Base-by-base conservation (phyloP, 92 coral and sea anemone species). In the Umimayanthus chanpuru region DNA sequence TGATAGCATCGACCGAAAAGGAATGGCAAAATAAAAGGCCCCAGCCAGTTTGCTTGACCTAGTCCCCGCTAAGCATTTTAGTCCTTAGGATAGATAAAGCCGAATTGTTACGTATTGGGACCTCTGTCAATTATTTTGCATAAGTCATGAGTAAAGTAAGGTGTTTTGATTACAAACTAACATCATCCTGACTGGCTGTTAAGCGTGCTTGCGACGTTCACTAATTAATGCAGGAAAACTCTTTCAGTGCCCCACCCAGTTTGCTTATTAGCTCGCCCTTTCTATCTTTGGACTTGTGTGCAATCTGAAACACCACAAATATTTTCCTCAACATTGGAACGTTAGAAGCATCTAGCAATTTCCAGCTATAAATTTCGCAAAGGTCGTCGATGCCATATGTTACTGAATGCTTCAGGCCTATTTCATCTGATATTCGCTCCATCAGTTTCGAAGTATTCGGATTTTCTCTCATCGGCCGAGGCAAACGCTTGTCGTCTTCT, bases 401-500 rank as follows among this genome's bases (percentile, higher is more conserved):
- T 78, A 78, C 82, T 78, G 23, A 78, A 78, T 6, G 82, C 0
- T 78, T 78, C 82, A 78, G 82, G 82, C 9, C 58, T 78, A 78
- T 78, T 78, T 78, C 82, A 78, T 78, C 82, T 78, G 58, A 78
- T 78, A 44, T 78, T 78, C 82, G 82, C 82, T 78, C 82, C 82
- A 78, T 78, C 82, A 78, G 82, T 78, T 78, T 78, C 82, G 23
- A 78, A 78, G 0, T 78, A 78, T 58, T 78, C 58, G 82, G 82
- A 78, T 78, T 78, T 78, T 78, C 82, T 78, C 82, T 78, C 82
- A 78, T 9, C 82, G 58, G 82, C 82, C 82, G 82, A 78, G 82
- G 82, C 82, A 78, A 78, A 78, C 82, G 82, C 82, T 78, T 78
- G 82, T 78, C 82, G 82, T 78, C 82, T 78, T 78, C 82, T 78